phyloP scores from a whole-genome alignment of 1,140 invertebrate genomes.

The Heliconius hewitsoni region DNA sequence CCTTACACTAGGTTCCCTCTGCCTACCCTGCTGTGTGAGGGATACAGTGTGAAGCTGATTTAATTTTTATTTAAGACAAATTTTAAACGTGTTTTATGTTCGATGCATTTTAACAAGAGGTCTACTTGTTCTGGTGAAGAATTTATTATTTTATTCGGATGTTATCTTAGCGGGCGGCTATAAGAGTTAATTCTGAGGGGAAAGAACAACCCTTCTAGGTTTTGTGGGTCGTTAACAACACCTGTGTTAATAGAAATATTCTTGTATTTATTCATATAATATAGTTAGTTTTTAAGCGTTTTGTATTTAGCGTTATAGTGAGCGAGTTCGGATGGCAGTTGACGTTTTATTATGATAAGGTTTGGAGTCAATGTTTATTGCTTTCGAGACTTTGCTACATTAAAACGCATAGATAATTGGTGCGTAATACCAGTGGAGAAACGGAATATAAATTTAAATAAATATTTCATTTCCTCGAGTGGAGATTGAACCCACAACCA shows the following conservation, averaged over 20 bases:
- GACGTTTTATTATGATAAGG: no score
- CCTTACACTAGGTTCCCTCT: no score
- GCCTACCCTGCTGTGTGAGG: no score
- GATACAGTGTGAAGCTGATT: no score
- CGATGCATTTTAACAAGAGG: constrained; percentile 31
- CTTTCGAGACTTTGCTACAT: no score
- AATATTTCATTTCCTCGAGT: no score
- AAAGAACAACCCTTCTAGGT: constrained; percentile 42
- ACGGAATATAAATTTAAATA: no score
- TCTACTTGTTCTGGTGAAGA: constrained; percentile 37
- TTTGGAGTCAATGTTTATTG: accelerated
- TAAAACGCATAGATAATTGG: no score
- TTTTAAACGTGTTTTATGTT: constrained; percentile 20
- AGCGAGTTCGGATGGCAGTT: no score
- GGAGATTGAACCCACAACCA: no score
- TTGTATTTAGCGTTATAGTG: no score
- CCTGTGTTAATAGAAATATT: constrained; percentile 42
- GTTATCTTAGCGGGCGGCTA: constrained; percentile 40
- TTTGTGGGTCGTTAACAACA: constrained; percentile 48
- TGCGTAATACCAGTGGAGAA: no score
- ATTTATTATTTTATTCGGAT: constrained; percentile 43
- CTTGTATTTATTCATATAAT: neutral
- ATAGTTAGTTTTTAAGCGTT: neutral
- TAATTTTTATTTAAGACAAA: neutral
- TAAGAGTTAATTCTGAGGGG: constrained; percentile 43